A percentile compares a stretch with the other conserved stretches of the same genome.
Evolutionary conservation across 2,113 vertebrate species (phyloP).

Genomic region (Eclectus roratus): DNA sequence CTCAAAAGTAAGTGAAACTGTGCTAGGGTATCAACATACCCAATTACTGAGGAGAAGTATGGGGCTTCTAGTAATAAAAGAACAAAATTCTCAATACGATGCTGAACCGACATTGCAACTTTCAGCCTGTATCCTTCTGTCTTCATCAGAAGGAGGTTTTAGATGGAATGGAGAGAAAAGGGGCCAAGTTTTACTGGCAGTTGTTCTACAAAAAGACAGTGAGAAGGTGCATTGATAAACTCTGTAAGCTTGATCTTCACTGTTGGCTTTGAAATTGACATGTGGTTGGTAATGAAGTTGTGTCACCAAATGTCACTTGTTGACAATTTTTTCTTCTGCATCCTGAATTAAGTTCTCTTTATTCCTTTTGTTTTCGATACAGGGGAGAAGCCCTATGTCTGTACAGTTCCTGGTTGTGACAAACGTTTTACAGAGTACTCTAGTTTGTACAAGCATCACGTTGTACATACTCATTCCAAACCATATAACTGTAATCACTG

Average conservation of each 20-base stretch:
- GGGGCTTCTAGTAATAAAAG: neutral
- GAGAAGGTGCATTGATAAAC: neutral
- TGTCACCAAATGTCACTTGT: neutral
- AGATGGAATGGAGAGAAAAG: neutral
- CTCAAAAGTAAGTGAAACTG: neutral
- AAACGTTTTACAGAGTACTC: conserved; percentile 99
- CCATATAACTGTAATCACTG: conserved; percentile 99
- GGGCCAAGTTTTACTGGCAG: neutral
- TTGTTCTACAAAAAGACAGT: neutral
- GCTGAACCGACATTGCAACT: neutral
- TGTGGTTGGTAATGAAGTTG: neutral
- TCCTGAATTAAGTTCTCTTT: neutral
- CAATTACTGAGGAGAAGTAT: neutral
- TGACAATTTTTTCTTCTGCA: neutral
- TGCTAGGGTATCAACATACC: neutral
- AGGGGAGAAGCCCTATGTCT: conserved; percentile 99
- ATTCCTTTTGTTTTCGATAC: neutral
- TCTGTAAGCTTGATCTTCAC: neutral
- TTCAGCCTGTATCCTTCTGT: neutral
- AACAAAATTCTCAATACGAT: neutral
- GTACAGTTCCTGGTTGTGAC: conserved; percentile 96
- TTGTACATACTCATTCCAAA: conserved; percentile 98
- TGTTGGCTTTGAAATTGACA: neutral
- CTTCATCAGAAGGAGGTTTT: neutral
- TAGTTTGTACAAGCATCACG: conserved; percentile 98